Base-by-base conservation (phyloP, 2,888 invertebrate genomes). In the Epistrophe grossulariae region DNA sequence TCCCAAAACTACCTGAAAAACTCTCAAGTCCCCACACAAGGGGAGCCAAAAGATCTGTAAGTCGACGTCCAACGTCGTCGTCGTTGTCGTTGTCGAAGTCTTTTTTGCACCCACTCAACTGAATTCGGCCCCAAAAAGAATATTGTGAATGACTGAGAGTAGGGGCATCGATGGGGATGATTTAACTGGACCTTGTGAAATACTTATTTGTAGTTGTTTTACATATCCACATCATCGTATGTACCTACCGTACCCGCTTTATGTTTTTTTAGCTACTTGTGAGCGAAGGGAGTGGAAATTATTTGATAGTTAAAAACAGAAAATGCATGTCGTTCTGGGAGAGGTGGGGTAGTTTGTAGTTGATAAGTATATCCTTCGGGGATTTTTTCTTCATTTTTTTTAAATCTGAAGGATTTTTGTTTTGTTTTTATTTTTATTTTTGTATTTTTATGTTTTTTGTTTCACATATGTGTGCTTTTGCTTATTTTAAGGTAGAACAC, bases 281-380 rank as follows among this genome's bases (percentile, higher is more conserved):
- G 35, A 43, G 35, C 50, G 52, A 45, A 40, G 60, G 77, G 68
- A 40, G 62, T 62, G 73, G 62, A 82, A 73, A 82, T 87, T 79
- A 87, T 87, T 87, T 79, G 79, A 83, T 83, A 87, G 87, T 87
- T 76, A 76, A 82, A 87, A 79, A 76, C 76, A 52, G 74, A 83
- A 83, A 83, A 87, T 87, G 76, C 87, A 87, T 72, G 79, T 66
- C 77, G 79, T 66, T 72, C 64, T 55, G 59, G 4, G 57, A 50
- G 74, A 31, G 55, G 64, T 79, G 64, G 68, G 60, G 59, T 79
- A 68, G n/a, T 66, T 87, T 79, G 45, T 71, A 87, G 79, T 83
- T 87, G 79, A 83, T 87, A 87, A 83, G 87, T 82, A 79, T 83
- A 79, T 83, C 83, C 79, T 87, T 87, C 71, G 59, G 77, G 84